Base-by-base conservation (phyloP, 1,140 invertebrate genomes). In the Heliconius hewitsoni region DNA sequence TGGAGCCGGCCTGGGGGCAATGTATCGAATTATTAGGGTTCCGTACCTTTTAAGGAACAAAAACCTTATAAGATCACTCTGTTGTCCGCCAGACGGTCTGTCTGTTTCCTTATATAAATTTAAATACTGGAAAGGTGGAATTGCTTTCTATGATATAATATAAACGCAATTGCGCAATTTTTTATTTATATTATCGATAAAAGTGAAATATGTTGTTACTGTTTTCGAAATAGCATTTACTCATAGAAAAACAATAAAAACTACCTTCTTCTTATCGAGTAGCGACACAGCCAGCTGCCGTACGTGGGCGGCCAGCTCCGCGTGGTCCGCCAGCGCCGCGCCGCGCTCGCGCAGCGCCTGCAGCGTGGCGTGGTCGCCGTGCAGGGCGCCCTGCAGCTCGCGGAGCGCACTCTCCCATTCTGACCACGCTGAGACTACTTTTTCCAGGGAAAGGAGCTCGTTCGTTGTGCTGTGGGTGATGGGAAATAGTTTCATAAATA, bases 391-490 rank as follows among this genome's bases (percentile, higher is more conserved):
- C 80, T 95, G 92, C 39, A 96, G 88, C 76, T 95, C 95, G 0
- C 93, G 88, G 34, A 95, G 87, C 6, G 95, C 94, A 13, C 89
- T 87, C 78, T 96, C 95, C 92, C 95, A 95, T 75, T 95, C 94
- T 5, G 93, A 91, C 95, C 95, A 96, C 13, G 95, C 92, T 60
- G 88, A 90, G 2, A 94, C 86, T 13, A 93, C 93, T 76, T 94
- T 93, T 82, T 95, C 94, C 72, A 95, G 77, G 5, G 93, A 93
- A 8, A 94, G 85, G 23, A 95, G 88, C 82, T 95, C 94, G 75
- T 90, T 91, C 77, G 91, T 93, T 57, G 94, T 95, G 73, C 94
- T 95, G 85, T 42, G 23, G 13, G 0, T 0, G 9, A 66, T 13
- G 11, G 0, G 13, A 27, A 66, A 66, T 66, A 57, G 18, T 57